Evolutionary conservation across 1,140 invertebrate species (phyloP).

Genomic region (Ruditapes philippinarum): DNA sequence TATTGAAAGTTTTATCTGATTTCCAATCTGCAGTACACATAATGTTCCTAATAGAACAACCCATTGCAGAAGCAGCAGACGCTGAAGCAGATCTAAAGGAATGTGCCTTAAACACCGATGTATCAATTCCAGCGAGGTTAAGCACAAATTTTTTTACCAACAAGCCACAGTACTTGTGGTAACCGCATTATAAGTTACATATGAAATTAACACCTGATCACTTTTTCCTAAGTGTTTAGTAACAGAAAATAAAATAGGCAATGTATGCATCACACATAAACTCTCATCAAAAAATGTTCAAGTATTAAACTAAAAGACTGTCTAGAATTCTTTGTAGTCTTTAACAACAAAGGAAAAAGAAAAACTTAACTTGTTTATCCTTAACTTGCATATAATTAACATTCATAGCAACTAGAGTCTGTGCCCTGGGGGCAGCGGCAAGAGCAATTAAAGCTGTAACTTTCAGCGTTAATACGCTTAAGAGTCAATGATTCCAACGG

Average conservation of each 20-base stretch:
- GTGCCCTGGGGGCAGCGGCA: too few species aligned
- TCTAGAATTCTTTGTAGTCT: too few species aligned
- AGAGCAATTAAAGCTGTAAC: too few species aligned
- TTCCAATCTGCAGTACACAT: slow-evolving; percentile 38
- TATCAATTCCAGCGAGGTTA: slow-evolving; percentile 5
- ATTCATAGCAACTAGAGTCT: too few species aligned
- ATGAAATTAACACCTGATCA: slow-evolving; percentile 7
- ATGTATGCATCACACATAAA: too few species aligned
- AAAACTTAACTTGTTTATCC: too few species aligned
- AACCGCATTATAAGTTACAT: slow-evolving; percentile 14
- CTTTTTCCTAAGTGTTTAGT: not conserved
- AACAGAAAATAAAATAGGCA: not conserved
- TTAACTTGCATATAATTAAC: too few species aligned
- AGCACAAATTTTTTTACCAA: slow-evolving; percentile 1
- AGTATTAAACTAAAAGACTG: too few species aligned
- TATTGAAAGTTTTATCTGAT: slow-evolving; percentile 29
- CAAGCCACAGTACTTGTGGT: slow-evolving; percentile 33
- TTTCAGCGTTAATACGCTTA: too few species aligned
- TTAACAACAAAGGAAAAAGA: too few species aligned
- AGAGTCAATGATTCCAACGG: too few species aligned
- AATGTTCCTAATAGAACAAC: slow-evolving; percentile 36
- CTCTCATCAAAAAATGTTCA: too few species aligned
- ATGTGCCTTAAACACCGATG: slow-evolving; percentile 27
- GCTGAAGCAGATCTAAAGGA: slow-evolving; percentile 18
- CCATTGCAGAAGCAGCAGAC: slow-evolving; percentile 7